Evolutionary conservation across 2,113 vertebrate genomes (phyloP).

Genomic region (Platysternon megacephalum): DNA sequence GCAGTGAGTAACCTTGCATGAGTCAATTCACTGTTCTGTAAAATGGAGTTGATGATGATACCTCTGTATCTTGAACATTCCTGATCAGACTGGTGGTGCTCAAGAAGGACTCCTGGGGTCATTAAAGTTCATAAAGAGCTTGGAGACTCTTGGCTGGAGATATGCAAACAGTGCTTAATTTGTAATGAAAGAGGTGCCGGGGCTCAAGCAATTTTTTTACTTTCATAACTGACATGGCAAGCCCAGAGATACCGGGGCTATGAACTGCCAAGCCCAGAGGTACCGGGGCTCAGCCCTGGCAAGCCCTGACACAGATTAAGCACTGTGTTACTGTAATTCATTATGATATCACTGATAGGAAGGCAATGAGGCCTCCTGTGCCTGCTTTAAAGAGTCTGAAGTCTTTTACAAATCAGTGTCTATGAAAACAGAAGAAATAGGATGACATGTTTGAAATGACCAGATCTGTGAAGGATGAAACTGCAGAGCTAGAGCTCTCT

Average conservation of each 20-base stretch:
- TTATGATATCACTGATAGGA: background rate
- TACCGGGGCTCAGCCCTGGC: too few species aligned
- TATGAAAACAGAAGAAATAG: constrained; percentile 71
- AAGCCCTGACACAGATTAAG: too few species aligned
- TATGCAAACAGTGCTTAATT: background rate
- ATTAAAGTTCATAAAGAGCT: background rate
- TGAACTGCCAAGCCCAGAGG: too few species aligned
- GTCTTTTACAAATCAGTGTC: constrained; percentile 32
- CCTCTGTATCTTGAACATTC: background rate
- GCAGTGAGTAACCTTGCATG: accelerated
- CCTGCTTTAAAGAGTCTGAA: background rate
- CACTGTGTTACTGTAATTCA: background rate
- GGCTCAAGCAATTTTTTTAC: too few species aligned
- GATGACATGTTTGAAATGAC: constrained; percentile 74
- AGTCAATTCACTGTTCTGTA: background rate
- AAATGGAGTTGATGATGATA: accelerated
- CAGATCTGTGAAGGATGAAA: constrained; percentile 62
- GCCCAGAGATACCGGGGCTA: too few species aligned
- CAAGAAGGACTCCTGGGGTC: background rate
- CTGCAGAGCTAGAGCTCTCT: background rate
- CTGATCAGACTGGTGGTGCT: accelerated
- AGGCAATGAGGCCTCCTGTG: background rate
- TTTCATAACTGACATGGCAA: too few species aligned
- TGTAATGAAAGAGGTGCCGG: too few species aligned
- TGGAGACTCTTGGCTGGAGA: background rate